These are phyloP conservation scores for Cryptoblepharus egeriae DNA, from an alignment of 2,797 vertebrate species.

Conservation along the genomic window DNA sequence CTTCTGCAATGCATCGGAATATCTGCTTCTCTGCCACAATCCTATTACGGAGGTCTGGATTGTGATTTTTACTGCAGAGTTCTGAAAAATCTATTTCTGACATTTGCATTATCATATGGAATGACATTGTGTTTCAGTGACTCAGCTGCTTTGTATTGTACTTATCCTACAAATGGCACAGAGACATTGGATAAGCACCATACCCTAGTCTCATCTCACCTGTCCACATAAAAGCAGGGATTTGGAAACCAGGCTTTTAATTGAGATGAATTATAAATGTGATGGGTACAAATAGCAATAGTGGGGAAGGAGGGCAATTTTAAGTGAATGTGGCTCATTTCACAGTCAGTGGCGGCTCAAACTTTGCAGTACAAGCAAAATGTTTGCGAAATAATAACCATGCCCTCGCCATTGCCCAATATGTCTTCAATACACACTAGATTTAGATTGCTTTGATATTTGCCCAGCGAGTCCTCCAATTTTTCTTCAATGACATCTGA, in stretches of 20 bases:
- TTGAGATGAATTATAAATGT: background rate
- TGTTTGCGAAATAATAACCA: slow-evolving; percentile 54
- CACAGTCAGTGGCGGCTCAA: slow-evolving; percentile 41
- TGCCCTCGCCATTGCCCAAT: slow-evolving; percentile 33
- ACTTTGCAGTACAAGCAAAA: slow-evolving; percentile 56
- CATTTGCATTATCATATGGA: background rate
- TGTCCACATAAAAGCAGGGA: slow-evolving; percentile 2
- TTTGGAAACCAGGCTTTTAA: slow-evolving; percentile 13
- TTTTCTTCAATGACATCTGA: slow-evolving; percentile 62
- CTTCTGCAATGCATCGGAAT: background rate
- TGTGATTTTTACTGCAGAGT: slow-evolving; percentile 16
- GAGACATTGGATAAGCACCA: background rate
- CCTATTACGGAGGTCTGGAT: slow-evolving; percentile 20
- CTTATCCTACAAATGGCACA: background rate
- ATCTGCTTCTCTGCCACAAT: background rate
- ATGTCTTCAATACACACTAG: slow-evolving; percentile 42
- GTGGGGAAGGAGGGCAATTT: background rate
- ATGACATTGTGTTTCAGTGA: background rate
- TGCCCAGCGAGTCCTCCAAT: slow-evolving; percentile 57
- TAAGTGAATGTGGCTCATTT: slow-evolving; percentile 40
- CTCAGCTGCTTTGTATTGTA: background rate
- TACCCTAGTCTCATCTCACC: background rate
- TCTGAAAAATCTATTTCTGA: slow-evolving; percentile 28
- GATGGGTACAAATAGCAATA: slow-evolving; percentile 20
- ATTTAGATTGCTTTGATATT: slow-evolving; percentile 64